Conservation (phyloP, 2,888 invertebrate genomes). For the Drosophila neutralis region DNA sequence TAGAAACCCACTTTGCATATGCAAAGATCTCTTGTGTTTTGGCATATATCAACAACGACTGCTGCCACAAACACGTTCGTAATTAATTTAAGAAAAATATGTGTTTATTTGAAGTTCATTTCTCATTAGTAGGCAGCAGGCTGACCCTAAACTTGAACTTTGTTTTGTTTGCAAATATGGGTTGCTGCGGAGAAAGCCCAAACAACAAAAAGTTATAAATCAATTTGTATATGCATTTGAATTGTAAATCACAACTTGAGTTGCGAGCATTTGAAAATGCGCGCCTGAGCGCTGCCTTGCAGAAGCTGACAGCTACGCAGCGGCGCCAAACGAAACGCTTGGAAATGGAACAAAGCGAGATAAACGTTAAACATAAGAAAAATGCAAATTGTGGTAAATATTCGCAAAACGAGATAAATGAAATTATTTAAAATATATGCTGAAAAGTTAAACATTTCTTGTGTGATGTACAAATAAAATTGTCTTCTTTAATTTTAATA, state of each 20-base stretch:
- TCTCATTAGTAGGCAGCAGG: constrained; percentile 60
- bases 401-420: not conserved
- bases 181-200: constrained; percentile 36
- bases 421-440: not conserved
- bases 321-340: not conserved
- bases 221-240: constrained; percentile 9
- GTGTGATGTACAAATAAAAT: not conserved
- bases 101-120: constrained; percentile 35
- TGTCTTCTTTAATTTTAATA: constrained; percentile 29
- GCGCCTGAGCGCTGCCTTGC: constrained; percentile 50
- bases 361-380: not conserved
- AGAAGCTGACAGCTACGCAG: not conserved
- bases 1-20: constrained; percentile 77
- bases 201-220: constrained; percentile 15
- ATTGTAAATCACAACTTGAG: not conserved
- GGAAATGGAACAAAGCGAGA: constrained; percentile 35
- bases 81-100: constrained; percentile 35
- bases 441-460: not conserved
- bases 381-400: not conserved
- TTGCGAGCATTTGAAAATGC: not conserved
- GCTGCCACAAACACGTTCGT: constrained; percentile 54
- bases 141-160: constrained; percentile 77
- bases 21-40: constrained; percentile 41
- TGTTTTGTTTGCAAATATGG: constrained; percentile 26
- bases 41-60: constrained; percentile 53